phyloP scores from a whole-genome alignment of 2,113 vertebrate genomes.

The Falco punctatus region DNA sequence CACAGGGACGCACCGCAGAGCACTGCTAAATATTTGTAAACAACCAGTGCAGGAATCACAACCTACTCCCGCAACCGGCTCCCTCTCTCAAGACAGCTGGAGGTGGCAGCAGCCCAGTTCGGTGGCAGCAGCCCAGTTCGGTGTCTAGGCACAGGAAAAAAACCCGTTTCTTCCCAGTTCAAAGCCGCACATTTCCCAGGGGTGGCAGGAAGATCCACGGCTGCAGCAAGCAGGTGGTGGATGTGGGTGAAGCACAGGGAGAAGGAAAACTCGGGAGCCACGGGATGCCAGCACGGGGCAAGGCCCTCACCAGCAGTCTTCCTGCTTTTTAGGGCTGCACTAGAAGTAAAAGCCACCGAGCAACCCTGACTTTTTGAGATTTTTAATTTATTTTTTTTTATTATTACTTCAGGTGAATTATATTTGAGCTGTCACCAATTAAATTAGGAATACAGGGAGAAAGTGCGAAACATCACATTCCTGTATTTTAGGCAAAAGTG shows the following conservation, averaged over 20 bases:
- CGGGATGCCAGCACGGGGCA: background rate
- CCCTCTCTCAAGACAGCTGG: background rate
- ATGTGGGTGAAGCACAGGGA: background rate
- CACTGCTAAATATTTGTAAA: background rate
- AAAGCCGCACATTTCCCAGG: background rate
- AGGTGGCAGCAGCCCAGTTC: background rate
- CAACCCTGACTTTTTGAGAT: background rate
- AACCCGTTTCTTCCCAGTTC: background rate
- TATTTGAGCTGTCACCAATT: conserved; percentile 25
- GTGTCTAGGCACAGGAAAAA: background rate
- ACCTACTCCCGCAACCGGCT: background rate
- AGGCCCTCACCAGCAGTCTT: background rate
- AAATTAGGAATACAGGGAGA: background rate
- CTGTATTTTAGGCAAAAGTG: conserved; percentile 19
- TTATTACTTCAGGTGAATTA: background rate
- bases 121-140: background rate
- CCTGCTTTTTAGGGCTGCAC: background rate
- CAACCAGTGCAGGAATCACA: background rate
- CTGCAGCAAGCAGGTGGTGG: background rate
- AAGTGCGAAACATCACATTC: background rate
- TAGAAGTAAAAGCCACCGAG: background rate
- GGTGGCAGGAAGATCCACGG: background rate
- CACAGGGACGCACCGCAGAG: background rate
- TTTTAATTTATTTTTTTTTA: background rate
- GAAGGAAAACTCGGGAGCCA: background rate